Conservation (phyloP, 2,113 vertebrate genomes). For the Cavia aperea region DNA sequence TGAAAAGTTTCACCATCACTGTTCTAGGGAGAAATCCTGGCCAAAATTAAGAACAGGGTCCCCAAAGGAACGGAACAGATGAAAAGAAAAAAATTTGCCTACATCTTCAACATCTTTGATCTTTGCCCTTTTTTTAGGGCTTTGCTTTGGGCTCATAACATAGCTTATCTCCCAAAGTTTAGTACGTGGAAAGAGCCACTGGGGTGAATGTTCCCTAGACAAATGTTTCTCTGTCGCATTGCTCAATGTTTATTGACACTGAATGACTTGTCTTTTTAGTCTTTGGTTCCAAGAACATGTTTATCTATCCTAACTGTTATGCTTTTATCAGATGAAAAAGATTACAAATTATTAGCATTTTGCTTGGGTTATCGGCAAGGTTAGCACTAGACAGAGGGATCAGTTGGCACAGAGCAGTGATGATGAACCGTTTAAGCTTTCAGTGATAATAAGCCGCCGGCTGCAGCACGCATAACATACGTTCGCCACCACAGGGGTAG, state of each 20-base stretch:
- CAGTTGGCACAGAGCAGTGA: not conserved
- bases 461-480: not conserved
- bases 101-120: not conserved
- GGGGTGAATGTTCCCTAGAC: not conserved
- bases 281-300: conserved; percentile 32
- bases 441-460: not conserved
- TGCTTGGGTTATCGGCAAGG: not conserved
- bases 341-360: not conserved
- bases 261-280: not conserved
- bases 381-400: not conserved
- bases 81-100: not conserved
- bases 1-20: not conserved
- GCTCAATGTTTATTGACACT: conserved; percentile 1
- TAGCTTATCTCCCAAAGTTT: not conserved
- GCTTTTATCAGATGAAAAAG: not conserved
- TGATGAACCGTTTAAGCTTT: not conserved
- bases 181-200: not conserved
- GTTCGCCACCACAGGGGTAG: not conserved
- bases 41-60: not conserved
- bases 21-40: not conserved
- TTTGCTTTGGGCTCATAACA: not conserved
- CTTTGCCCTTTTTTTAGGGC: not conserved
- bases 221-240: conserved; percentile 22
- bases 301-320: not conserved
- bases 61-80: not conserved